phyloP scores from a whole-genome alignment of 2,113 vertebrate genomes.

The Gorilla gorilla region DNA sequence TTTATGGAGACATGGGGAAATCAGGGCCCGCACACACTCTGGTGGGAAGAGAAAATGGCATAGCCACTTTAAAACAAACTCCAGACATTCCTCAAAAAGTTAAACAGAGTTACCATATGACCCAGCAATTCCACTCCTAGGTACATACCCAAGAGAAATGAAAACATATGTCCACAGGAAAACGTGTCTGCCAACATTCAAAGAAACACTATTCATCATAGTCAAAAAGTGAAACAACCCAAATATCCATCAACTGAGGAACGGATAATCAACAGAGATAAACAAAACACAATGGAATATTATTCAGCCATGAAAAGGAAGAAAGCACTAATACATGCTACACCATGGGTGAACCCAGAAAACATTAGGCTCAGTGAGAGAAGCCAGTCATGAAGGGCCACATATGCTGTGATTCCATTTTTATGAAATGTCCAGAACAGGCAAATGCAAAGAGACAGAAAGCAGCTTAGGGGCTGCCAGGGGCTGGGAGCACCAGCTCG shows the following conservation, averaged over 20 bases:
- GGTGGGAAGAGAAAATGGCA: neutral
- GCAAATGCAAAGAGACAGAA: neutral
- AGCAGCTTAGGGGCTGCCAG: neutral
- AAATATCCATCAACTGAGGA: neutral
- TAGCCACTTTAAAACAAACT: neutral
- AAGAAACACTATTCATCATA: neutral
- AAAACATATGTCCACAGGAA: neutral
- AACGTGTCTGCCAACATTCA: neutral
- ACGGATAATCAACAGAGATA: neutral
- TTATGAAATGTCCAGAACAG: neutral
- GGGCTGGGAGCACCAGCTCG: neutral
- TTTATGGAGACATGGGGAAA: neutral
- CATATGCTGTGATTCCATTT: neutral
- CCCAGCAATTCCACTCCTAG: neutral
- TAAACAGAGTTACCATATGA: neutral
- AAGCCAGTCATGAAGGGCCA: neutral
- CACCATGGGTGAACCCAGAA: neutral
- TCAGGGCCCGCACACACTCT: neutral
- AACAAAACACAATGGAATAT: neutral
- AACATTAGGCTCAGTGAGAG: neutral
- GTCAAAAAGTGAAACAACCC: neutral
- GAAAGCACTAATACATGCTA: accelerated
- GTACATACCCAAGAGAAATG: neutral
- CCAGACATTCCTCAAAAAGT: neutral
- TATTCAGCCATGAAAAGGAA: neutral